Evolutionary conservation across 1,140 invertebrate species (phyloP).

Genomic region (Callitettix versicolor): DNA sequence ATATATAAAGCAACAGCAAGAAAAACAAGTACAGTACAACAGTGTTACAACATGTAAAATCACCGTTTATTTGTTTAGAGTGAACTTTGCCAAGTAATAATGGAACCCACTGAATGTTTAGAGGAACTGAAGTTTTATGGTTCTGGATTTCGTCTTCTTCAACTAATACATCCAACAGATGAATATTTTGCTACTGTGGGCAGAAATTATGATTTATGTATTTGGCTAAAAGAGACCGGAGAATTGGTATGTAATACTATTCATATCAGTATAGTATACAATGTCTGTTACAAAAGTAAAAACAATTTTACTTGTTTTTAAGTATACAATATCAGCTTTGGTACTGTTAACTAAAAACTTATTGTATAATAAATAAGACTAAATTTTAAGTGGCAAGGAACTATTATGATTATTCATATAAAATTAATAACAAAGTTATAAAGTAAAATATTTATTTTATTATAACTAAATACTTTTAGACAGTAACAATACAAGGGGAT

Average conservation of each 20-base stretch:
- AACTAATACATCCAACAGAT: conserved; percentile 9
- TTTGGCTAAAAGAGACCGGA: conserved; percentile 3
- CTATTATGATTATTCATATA: too few species aligned
- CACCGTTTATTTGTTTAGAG: not conserved
- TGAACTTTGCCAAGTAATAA: not conserved
- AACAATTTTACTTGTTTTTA: not conserved
- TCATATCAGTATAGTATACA: not conserved
- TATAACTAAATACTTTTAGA: too few species aligned
- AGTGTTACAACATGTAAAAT: too few species aligned
- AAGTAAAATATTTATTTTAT: too few species aligned
- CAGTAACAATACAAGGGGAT: too few species aligned
- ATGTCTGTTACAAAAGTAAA: not conserved
- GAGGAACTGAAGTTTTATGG: conserved; percentile 8
- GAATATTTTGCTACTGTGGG: conserved; percentile 7
- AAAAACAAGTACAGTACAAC: too few species aligned
- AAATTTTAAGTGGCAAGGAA: too few species aligned
- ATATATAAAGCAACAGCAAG: not conserved
- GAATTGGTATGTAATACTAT: conserved; percentile 1
- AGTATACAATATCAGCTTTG: too few species aligned
- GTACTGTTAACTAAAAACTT: too few species aligned
- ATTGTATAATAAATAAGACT: too few species aligned
- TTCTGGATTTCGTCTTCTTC: not conserved
- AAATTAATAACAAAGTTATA: too few species aligned
- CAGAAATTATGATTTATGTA: not conserved
- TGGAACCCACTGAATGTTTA: not conserved